These are phyloP conservation scores for Heterodera filipjevi DNA, from an alignment of 2,888 invertebrate species.

Conservation along the genomic window DNA sequence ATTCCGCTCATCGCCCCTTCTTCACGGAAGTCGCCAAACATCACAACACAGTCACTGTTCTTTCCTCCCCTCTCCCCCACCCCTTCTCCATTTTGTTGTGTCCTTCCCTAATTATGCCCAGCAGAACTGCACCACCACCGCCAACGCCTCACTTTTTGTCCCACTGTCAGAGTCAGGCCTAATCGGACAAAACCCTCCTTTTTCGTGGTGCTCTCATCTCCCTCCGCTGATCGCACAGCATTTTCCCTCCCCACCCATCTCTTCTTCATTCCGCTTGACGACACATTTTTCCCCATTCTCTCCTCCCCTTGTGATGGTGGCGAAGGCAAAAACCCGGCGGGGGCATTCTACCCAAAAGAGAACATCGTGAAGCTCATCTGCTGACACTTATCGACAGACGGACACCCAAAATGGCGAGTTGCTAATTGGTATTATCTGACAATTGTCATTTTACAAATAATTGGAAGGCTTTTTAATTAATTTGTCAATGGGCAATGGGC, in stretches of 20 bases:
- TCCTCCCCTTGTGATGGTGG: neutral
- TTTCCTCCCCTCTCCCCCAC: neutral
- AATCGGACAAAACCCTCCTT: conserved; percentile 4
- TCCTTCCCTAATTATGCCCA: neutral
- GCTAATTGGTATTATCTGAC: neutral
- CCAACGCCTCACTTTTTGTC: neutral
- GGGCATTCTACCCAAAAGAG: neutral
- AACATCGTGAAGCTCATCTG: neutral
- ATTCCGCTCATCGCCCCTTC: neutral
- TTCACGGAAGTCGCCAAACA: neutral
- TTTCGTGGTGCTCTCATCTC: conserved; percentile 2
- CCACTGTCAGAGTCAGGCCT: conserved; percentile 5
- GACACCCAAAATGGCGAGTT: neutral
- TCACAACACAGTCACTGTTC: neutral
- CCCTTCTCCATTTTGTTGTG: neutral
- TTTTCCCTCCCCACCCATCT: neutral
- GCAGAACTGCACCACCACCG: neutral
- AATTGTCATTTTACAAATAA: too few species aligned
- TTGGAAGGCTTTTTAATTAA: too few species aligned
- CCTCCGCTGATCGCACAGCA: neutral
- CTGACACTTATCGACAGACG: neutral
- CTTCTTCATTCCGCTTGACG: neutral
- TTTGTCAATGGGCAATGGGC: too few species aligned
- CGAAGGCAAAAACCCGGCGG: neutral
- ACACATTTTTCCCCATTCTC: neutral